phyloP scores from a whole-genome alignment of 2,888 invertebrate genomes.

The Pachymerium ferrugineum region DNA sequence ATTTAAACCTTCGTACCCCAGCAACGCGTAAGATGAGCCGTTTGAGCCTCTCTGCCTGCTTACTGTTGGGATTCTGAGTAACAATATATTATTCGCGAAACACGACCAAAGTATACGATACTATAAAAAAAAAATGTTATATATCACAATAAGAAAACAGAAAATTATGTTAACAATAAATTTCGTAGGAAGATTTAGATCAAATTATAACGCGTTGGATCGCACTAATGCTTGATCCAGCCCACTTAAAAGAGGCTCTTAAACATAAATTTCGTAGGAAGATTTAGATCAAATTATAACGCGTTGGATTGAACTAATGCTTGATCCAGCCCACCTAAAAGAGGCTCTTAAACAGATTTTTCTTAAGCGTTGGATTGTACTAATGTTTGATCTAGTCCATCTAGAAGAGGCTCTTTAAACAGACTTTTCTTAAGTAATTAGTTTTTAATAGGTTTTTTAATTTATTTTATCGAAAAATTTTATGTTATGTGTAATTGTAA shows the following conservation, averaged over 20 bases:
- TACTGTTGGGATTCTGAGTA: constrained; percentile 40
- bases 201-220: constrained; percentile 74
- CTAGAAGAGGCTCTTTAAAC: constrained; percentile 77
- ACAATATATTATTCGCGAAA: neutral
- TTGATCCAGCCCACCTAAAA: constrained; percentile 67
- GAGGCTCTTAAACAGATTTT: constrained; percentile 68
- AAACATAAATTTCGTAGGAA: constrained; percentile 57
- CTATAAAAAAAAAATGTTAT: no score
- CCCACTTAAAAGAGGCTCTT: constrained; percentile 72
- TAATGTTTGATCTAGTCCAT: constrained; percentile 71
- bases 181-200: constrained; percentile 57
- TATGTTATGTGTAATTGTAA: neutral
- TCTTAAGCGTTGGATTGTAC: constrained; percentile 74
- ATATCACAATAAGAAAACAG: neutral
- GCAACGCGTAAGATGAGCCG: constrained; percentile 37
- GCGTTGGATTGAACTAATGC: constrained; percentile 81
- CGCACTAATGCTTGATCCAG: constrained; percentile 75
- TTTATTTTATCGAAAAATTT: no score
- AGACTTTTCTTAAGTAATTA: constrained; percentile 63
- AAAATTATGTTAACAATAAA: neutral
- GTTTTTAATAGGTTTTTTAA: neutral
- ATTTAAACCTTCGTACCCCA: neutral
- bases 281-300: constrained; percentile 67
- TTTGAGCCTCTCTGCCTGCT: constrained; percentile 40
- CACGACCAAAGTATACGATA: neutral